Conservation (phyloP, 2,113 vertebrate genomes). For the Conger conger region DNA sequence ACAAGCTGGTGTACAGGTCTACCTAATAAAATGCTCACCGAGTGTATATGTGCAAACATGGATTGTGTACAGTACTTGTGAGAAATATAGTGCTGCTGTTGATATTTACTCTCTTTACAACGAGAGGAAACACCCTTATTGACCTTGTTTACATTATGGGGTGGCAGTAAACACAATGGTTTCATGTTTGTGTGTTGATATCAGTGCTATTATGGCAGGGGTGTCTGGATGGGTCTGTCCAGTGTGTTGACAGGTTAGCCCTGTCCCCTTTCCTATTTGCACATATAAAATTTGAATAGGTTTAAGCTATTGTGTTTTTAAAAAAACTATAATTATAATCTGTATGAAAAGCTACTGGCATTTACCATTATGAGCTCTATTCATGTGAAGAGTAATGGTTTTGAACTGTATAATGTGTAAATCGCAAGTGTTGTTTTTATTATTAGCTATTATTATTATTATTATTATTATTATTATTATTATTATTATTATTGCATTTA, state of each 20-base stretch:
- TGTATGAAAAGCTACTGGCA: constrained; percentile 2
- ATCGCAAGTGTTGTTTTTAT: not conserved
- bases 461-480: constrained; percentile 20
- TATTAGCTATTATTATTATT: constrained; percentile 20
- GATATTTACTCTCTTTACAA: not conserved
- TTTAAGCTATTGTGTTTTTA: not conserved
- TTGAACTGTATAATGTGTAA: not conserved
- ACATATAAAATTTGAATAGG: not conserved
- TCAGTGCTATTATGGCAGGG: not conserved
- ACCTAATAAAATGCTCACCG: too few relatives aligned
- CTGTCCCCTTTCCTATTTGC: not conserved
- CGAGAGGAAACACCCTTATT: not conserved
- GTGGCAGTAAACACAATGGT: not conserved
- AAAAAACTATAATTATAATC: constrained; percentile 4
- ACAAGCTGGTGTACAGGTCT: too few relatives aligned
- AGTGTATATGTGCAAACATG: too few relatives aligned
- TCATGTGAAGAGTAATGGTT: not conserved
- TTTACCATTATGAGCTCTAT: not conserved
- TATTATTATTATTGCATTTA: constrained; percentile 30
- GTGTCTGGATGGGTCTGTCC: not conserved
- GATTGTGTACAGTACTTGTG: too few relatives aligned
- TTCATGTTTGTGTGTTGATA: not conserved
- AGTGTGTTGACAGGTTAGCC: not conserved
- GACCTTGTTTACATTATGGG: not conserved
- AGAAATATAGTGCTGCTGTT: not conserved